Evolutionary conservation across 1,140 invertebrate genomes (phyloP).

Genomic region (Drosophila kikkawai): DNA sequence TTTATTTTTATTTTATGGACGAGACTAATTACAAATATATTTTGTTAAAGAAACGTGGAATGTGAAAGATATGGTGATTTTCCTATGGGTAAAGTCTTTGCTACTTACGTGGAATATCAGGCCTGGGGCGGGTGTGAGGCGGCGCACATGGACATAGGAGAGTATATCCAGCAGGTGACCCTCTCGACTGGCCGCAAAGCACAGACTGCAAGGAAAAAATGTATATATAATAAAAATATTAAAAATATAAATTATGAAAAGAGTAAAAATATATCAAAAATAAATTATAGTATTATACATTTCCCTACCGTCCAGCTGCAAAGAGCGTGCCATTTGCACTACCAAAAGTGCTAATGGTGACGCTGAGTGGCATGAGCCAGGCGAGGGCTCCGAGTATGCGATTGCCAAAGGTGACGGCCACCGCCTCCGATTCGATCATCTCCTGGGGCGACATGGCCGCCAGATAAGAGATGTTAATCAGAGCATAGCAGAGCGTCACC

Average conservation of each 20-base stretch:
- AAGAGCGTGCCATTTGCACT: conserved; percentile 98
- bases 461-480: conserved; percentile 98
- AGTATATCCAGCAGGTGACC: conserved; percentile 96
- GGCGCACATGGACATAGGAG: conserved; percentile 96
- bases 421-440: conserved; percentile 97
- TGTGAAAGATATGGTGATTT: too few relatives aligned
- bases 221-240: background rate
- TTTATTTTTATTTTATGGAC: too few relatives aligned
- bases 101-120: conserved; percentile 96
- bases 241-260: background rate
- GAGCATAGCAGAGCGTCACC: conserved; percentile 97
- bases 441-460: conserved; percentile 97
- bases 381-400: conserved; percentile 93
- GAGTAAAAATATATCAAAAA: background rate
- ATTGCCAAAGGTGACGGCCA: conserved; percentile 97
- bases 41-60: background rate
- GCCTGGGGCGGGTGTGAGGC: conserved; percentile 97
- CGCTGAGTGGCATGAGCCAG: conserved; percentile 97
- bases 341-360: conserved; percentile 98
- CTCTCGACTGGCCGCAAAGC: conserved; percentile 97
- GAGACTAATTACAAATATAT: too few relatives aligned
- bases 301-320: conserved; percentile 90
- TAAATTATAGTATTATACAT: background rate
- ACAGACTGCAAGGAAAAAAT: conserved; percentile 88
- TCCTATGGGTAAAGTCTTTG: background rate